Conservation (phyloP, 2,888 invertebrate genomes). For the Aspidapion aeneum region DNA sequence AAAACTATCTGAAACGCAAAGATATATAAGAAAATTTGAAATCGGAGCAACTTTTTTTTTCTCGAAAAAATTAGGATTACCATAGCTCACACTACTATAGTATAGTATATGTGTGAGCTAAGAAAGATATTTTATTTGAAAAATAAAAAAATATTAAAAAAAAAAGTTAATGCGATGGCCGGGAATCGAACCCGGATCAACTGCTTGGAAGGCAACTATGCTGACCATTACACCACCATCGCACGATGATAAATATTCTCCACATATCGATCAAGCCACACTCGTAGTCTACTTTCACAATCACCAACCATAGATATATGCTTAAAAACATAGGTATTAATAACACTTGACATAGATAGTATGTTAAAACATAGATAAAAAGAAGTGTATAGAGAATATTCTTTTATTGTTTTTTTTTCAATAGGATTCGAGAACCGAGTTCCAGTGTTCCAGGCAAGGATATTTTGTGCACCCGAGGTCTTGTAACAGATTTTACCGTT, state of each 20-base stretch:
- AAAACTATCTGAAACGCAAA: no score
- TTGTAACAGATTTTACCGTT: slow-evolving; percentile 75
- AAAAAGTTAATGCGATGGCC: slow-evolving; percentile 45
- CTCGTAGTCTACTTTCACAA: background rate
- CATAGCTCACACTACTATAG: no score
- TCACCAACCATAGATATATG: background rate
- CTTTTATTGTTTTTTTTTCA: slow-evolving; percentile 4
- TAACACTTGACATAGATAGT: background rate
- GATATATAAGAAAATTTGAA: no score
- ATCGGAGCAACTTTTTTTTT: no score
- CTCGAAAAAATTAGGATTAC: no score
- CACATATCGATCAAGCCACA: background rate
- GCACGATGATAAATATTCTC: slow-evolving; percentile 30
- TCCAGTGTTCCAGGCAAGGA: slow-evolving; percentile 71
- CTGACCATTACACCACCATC: slow-evolving; percentile 51
- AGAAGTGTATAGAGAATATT: no score
- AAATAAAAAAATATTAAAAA: slow-evolving; percentile 5
- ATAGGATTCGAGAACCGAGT: slow-evolving; percentile 70
- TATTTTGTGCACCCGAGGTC: slow-evolving; percentile 75
- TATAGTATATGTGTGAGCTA: background rate
- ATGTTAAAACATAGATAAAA: background rate
- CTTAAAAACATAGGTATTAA: background rate
- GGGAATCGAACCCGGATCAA: slow-evolving; percentile 52
- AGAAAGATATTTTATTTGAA: background rate
- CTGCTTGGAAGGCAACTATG: slow-evolving; percentile 52